Evolutionary conservation across 2,113 vertebrate genomes (phyloP), one percentile per base, ranked within the genome.

Genomic region (Salvelinus sp.): DNA sequence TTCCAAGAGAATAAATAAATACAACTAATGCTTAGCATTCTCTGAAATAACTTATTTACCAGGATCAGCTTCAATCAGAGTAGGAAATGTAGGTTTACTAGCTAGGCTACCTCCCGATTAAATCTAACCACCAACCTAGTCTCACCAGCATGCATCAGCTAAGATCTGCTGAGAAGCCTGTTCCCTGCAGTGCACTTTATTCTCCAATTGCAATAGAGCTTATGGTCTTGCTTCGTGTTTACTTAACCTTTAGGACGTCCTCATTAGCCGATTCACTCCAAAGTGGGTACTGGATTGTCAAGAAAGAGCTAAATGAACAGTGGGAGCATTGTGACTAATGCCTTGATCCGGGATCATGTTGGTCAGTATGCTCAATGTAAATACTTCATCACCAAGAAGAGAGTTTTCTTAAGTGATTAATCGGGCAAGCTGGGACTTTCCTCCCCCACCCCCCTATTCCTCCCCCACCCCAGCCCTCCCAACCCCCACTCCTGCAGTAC

Each of bases 231-330:
- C 72, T 85, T 85, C 81, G 73, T 91, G 91, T 93, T 92, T 90
- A 84, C 85, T 90, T 93, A 92, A 94, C 92, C 93, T 93, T 93
- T 92, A 91, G 88, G 86, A 91, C 91, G 90, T 92, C 90, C 90
- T 92, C 88, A 94, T 93, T 94, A 92, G 87, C 83, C 72, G 38
- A 82, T 82, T 80, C 73, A 80, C 81, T 88, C 82, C 50, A 44
- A 72, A 84, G 78, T 85, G 85, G 82, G 80, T 82, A 86, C 85
- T 89, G 89, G 85, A 77, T 86, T 92, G 92, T 91, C 90, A 92
- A 78, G 86, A 82, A 81, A 80, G 85, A 91, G 88, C 91, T 86
- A 89, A 89, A 92, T 93, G 82, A 93, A 92, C 88, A 92, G 88
- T 83, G 86, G 85, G 89, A 64, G 78, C 90, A 91, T 88, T 88